Base-by-base conservation (phyloP, 2,888 invertebrate species). In the Pandemis corylana region DNA sequence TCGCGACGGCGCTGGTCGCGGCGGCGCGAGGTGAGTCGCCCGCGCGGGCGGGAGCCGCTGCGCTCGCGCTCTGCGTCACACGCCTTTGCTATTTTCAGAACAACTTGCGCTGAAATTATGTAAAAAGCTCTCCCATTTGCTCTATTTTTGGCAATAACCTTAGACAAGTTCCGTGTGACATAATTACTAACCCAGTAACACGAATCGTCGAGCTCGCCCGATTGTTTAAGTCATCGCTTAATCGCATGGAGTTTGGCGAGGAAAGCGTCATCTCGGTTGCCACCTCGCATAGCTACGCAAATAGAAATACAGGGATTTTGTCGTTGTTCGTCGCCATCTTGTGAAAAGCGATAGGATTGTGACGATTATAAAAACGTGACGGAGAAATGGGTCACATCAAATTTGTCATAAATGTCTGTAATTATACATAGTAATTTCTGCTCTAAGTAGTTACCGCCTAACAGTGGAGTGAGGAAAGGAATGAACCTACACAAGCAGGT, bases 21-120 rank as follows among this genome's bases (percentile, higher is more conserved):
- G 84, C 87, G 82, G 92, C 89, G 85, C 88, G 90, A 93, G 94
- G 94, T 95, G 89, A 94, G 94, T 90, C 71, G 77, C 64, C 51
- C 51, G 75, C 65, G 76, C 75, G 83, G 82, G 84, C 80, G 85
- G 82, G 84, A 79, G 78, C 80, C 77, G 78, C 85, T 84, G 85
- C 84, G 83, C 82, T 84, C 86, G 84, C 85, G 81, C 84, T 87
- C 89, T 90, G 91, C 93, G 93, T 93, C 93, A 93, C 88, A 87
- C 86, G 84, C 83, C 85, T 88, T 80, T 81, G 89, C 94, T 95
- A 95, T 95, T 95, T 94, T 92, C 89, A 90, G 90, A 87, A 88
- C 87, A 90, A 92, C 94, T 92, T 93, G 94, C 92, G 94, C 92
- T 93, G 93, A 94, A 94, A 94, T 94, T 94, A 94, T 94, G 94